Evolutionary conservation across 2,888 invertebrate genomes (phyloP).

Genomic region (Cordylochernes scorpioides): DNA sequence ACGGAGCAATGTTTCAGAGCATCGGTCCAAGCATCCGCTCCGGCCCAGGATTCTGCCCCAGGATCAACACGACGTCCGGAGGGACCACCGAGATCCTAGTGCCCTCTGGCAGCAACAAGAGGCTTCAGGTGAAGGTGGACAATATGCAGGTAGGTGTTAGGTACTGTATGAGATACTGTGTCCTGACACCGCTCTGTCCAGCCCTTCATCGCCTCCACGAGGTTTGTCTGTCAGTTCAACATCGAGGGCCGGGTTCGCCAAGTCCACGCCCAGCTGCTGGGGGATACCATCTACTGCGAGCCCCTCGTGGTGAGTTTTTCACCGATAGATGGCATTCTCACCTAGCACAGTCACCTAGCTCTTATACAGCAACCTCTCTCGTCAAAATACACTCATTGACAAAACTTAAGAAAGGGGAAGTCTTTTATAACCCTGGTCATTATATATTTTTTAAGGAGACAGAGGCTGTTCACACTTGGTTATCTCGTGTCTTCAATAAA

Average conservation of each 20-base stretch:
- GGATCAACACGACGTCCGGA: slow-evolving; percentile 59
- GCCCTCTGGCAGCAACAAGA: slow-evolving; percentile 64
- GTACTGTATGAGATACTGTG: neutral
- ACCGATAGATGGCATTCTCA: too few species aligned
- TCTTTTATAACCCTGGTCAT: too few species aligned
- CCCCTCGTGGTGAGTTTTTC: slow-evolving; percentile 34
- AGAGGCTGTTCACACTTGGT: too few species aligned
- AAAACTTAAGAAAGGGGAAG: too few species aligned
- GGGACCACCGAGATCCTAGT: slow-evolving; percentile 45
- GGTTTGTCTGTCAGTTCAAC: slow-evolving; percentile 83
- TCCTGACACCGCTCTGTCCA: slow-evolving; percentile 3
- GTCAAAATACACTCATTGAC: too few species aligned
- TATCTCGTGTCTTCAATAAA: too few species aligned
- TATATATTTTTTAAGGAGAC: too few species aligned
- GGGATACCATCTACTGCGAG: slow-evolving; percentile 80
- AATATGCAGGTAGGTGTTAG: slow-evolving; percentile 39
- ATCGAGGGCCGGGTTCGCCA: slow-evolving; percentile 78
- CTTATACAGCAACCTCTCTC: too few species aligned
- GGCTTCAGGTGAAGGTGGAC: slow-evolving; percentile 70
- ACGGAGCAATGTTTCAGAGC: too few species aligned
- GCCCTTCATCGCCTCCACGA: slow-evolving; percentile 75
- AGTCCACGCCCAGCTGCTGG: slow-evolving; percentile 62
- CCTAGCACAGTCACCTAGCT: too few species aligned
- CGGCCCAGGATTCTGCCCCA: slow-evolving; percentile 78
- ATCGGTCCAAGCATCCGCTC: slow-evolving; percentile 76